Percentiles rank a stretch among this genome's conserved stretches.
These are phyloP conservation scores for Alethe diademata DNA, from an alignment of 2,113 vertebrate genomes.

Conservation along the genomic window DNA sequence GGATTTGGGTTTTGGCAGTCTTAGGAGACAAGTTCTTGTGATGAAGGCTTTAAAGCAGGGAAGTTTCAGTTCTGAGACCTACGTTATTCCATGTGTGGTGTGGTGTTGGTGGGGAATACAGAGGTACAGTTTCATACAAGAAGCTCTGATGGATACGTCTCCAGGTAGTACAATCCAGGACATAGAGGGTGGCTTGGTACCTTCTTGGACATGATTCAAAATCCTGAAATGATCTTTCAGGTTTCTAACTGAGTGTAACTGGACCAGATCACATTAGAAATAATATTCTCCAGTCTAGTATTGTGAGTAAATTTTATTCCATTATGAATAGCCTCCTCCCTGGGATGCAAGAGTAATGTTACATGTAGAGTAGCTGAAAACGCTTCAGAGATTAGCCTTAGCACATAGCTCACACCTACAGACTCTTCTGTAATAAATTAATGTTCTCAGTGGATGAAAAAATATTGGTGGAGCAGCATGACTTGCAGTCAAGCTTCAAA, in stretches of 20 bases:
- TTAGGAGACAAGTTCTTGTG: not conserved
- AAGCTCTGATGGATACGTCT: not conserved
- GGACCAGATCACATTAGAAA: constrained; percentile 6
- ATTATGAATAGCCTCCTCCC: constrained; percentile 37
- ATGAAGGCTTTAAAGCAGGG: not conserved
- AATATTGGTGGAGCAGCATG: not conserved
- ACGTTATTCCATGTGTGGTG: rapidly evolving
- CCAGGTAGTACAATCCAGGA: not conserved
- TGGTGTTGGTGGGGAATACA: not conserved
- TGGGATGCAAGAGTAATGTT: not conserved
- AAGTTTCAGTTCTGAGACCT: not conserved
- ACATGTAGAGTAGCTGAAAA: constrained; percentile 23
- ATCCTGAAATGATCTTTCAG: constrained; percentile 8
- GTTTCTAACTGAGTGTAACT: constrained; percentile 41
- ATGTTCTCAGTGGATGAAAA: constrained; percentile 37
- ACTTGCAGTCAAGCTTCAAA: constrained; percentile 50
- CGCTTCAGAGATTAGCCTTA: constrained; percentile 46
- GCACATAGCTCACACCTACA: constrained; percentile 38
- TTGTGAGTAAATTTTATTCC: constrained; percentile 51
- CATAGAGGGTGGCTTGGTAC: not conserved
- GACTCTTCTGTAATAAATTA: constrained; percentile 44
- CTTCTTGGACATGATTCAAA: constrained; percentile 23
- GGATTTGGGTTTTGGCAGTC: not conserved
- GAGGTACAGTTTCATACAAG: not conserved
- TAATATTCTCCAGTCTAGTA: constrained; percentile 22